These are phyloP conservation scores for Coelopa pilipes DNA, from an alignment of 2,888 invertebrate genomes.

Conservation along the genomic window DNA sequence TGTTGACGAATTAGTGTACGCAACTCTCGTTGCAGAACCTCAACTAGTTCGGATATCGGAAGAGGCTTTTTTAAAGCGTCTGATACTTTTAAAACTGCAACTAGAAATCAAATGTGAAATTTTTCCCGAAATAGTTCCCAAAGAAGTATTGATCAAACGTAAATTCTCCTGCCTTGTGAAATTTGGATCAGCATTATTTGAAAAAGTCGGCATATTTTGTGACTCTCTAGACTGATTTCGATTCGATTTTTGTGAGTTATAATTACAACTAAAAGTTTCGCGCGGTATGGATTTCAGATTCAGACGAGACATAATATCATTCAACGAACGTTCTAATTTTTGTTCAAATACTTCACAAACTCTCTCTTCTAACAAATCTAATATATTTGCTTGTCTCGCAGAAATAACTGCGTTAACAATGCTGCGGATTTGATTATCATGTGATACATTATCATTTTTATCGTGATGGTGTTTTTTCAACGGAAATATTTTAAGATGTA, in stretches of 20 bases:
- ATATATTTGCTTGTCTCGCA: conserved; percentile 2
- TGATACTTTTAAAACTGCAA: conserved; percentile 32
- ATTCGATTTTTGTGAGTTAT: not conserved
- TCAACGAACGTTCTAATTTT: not conserved
- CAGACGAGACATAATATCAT: not conserved
- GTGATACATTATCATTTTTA: not conserved
- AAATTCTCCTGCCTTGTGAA: not conserved
- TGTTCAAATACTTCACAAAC: not conserved
- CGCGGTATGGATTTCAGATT: not conserved
- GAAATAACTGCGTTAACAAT: not conserved
- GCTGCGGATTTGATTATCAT: not conserved
- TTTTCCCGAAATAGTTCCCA: not conserved
- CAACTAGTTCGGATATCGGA: too few relatives aligned
- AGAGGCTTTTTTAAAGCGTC: conserved; percentile 22
- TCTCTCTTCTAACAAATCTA: not conserved
- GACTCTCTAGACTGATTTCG: not conserved
- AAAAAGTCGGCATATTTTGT: conserved; percentile 4
- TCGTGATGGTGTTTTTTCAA: not conserved
- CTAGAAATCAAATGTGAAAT: conserved; percentile 5
- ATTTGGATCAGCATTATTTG: not conserved
- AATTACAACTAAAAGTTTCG: not conserved
- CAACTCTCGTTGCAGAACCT: conserved; percentile 36
- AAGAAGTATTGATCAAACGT: not conserved
- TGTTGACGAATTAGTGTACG: conserved; percentile 30
- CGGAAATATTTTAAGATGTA: too few relatives aligned